Conservation (phyloP, 2,888 invertebrate species). For the Diarsia dahlii region DNA sequence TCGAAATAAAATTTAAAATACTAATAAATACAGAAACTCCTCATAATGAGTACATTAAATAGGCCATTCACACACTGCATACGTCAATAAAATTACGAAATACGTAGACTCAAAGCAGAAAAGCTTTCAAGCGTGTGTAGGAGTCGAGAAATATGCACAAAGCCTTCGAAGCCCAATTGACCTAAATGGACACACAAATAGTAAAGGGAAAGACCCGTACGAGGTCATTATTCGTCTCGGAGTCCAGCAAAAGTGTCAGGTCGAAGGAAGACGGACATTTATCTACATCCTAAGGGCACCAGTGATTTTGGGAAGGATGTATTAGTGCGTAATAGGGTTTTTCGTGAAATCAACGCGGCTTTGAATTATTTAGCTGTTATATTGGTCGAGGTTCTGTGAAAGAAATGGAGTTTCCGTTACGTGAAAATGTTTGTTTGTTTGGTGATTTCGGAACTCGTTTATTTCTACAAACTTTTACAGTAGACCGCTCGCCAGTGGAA, state of each 20-base stretch:
- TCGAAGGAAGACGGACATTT: constrained; percentile 85
- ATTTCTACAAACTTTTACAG: not conserved
- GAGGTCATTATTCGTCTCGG: constrained; percentile 88
- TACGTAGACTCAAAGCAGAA: constrained; percentile 76
- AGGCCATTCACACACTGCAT: constrained; percentile 38
- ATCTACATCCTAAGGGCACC: constrained; percentile 88
- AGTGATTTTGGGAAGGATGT: constrained; percentile 86
- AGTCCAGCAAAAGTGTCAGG: constrained; percentile 87
- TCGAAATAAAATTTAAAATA: not conserved
- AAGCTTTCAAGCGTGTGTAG: constrained; percentile 84
- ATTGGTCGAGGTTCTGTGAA: constrained; percentile 72
- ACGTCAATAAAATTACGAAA: constrained; percentile 71
- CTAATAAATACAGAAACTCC: not conserved
- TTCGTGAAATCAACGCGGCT: constrained; percentile 82
- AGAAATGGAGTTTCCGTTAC: constrained; percentile 61
- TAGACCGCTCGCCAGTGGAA: not conserved
- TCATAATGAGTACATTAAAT: constrained; percentile 34
- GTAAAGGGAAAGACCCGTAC: constrained; percentile 81
- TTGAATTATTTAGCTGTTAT: constrained; percentile 81
- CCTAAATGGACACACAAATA: constrained; percentile 89
- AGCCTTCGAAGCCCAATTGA: constrained; percentile 87
- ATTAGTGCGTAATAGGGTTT: constrained; percentile 81
- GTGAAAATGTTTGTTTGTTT: constrained; percentile 56
- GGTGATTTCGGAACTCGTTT: not conserved
- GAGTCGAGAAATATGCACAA: constrained; percentile 82